phyloP scores from a whole-genome alignment of 2,888 invertebrate genomes.

The Drosophila maculinotata region DNA sequence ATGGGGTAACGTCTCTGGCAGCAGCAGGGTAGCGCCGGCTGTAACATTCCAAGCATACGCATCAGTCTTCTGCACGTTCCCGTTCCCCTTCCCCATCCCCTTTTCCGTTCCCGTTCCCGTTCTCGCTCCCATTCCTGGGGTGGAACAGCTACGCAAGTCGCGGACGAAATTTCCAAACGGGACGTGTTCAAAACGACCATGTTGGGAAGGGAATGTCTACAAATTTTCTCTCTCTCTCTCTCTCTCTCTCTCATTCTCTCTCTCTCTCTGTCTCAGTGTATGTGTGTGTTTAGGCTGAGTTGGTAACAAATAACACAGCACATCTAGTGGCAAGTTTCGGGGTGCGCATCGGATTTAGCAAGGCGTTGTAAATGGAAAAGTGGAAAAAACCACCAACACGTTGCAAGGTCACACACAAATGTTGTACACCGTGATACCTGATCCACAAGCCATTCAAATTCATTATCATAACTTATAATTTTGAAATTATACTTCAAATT shows the following conservation, averaged over 20 bases:
- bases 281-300: slow-evolving; percentile 22
- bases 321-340: slow-evolving; percentile 43
- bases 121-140: slow-evolving; percentile 19
- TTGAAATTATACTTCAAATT: no score
- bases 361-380: slow-evolving; percentile 26
- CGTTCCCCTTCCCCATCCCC: no score
- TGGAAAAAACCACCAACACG: slow-evolving; percentile 7
- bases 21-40: slow-evolving; percentile 41
- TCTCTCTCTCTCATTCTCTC: no score
- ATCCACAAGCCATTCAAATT: no score
- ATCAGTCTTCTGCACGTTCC: slow-evolving; percentile 33
- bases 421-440: slow-evolving; percentile 12
- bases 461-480: no score
- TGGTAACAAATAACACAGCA: slow-evolving; percentile 47
- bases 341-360: slow-evolving; percentile 66
- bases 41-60: slow-evolving; percentile 51
- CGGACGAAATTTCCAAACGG: slow-evolving; percentile 44
- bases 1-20: slow-evolving; percentile 8
- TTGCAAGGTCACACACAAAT: slow-evolving; percentile 44
- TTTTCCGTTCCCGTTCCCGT: no score
- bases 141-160: slow-evolving; percentile 46
- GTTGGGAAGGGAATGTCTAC: slow-evolving; percentile 48
- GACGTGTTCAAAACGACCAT: slow-evolving; percentile 46
- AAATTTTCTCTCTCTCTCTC: slow-evolving; percentile 13
- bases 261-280: not conserved